Conservation (phyloP, 2,797 vertebrate species). For the Gallirallus australis region DNA sequence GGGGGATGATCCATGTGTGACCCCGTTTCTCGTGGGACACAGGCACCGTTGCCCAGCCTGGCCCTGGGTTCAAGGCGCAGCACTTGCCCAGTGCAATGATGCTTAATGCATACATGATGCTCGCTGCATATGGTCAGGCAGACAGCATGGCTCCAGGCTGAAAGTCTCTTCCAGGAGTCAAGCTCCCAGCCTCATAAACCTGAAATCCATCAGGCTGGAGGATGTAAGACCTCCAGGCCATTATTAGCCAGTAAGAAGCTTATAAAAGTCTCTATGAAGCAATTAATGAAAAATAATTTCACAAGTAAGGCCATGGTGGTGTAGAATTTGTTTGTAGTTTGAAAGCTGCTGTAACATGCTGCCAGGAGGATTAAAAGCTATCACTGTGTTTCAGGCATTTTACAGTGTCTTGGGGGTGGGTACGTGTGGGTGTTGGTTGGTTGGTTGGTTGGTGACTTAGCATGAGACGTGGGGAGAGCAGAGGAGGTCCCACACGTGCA, state of each 20-base stretch:
- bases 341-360: slow-evolving; percentile 60
- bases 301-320: slow-evolving; percentile 9
- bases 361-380: slow-evolving; percentile 75
- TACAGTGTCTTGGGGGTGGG: neutral
- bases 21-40: accelerated
- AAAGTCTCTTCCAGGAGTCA: slow-evolving; percentile 65
- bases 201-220: slow-evolving; percentile 56
- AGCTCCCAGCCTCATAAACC: slow-evolving; percentile 59
- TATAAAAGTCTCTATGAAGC: slow-evolving; percentile 74
- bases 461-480: neutral
- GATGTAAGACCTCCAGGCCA: slow-evolving; percentile 63
- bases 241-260: slow-evolving; percentile 70
- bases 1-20: neutral
- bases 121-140: neutral
- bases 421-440: neutral
- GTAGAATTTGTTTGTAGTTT: slow-evolving; percentile 36
- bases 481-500: neutral
- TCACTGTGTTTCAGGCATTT: slow-evolving; percentile 64
- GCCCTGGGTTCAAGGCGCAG: neutral
- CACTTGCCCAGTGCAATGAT: neutral
- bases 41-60: neutral
- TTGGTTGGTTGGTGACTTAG: neutral
- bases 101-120: neutral
- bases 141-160: slow-evolving; percentile 53
- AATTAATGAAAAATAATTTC: slow-evolving; percentile 74